A percentile compares a stretch with the other conserved stretches of the same genome.
Evolutionary conservation across 53 echinoderm and acorn worm genomes (phyloP).

Genomic region (Pentamera pediparva): DNA sequence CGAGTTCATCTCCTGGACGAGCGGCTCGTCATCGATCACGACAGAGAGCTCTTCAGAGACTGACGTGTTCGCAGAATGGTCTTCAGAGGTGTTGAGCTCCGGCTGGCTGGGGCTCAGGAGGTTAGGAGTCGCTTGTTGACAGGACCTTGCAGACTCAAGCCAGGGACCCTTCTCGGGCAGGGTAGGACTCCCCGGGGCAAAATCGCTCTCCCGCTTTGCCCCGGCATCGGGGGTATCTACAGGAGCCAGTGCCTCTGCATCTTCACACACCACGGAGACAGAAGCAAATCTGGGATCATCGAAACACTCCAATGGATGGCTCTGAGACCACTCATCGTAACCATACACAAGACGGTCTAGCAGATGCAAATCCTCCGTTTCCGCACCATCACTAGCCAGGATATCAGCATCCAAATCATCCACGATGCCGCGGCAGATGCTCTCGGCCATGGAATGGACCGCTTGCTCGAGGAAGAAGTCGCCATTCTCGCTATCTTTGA

Average conservation of each 20-base stretch:
- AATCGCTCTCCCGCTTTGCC: conserved; percentile 69
- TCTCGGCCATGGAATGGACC: conserved; percentile 88
- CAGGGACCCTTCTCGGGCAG: conserved; percentile 38
- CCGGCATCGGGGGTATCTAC: conserved; percentile 32
- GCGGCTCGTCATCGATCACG: conserved; percentile 44
- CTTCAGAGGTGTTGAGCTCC: conserved; percentile 31
- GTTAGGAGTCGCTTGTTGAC: conserved; percentile 35
- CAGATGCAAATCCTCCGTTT: neutral
- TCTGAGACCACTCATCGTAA: neutral
- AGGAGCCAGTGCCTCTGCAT: conserved; percentile 35
- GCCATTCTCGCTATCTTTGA: conserved; percentile 27
- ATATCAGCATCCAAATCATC: conserved; percentile 60
- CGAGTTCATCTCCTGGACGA: conserved; percentile 41
- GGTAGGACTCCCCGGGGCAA: conserved; percentile 62
- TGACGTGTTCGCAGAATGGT: conserved; percentile 46
- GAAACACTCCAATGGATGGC: conserved; percentile 24
- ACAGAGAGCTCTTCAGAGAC: conserved; percentile 51
- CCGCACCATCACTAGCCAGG: conserved; percentile 45
- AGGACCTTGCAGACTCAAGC: conserved; percentile 41
- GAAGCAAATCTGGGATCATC: conserved; percentile 33
- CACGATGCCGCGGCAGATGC: conserved; percentile 81
- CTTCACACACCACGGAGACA: conserved; percentile 15
- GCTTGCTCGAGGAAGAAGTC: conserved; percentile 73
- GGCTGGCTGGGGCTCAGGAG: conserved; percentile 18
- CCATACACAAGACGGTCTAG: neutral